Evolutionary conservation across 2,797 vertebrate genomes (phyloP), one percentile per base, ranked within the genome.

Genomic region (Rhyacichthys aspro): DNA sequence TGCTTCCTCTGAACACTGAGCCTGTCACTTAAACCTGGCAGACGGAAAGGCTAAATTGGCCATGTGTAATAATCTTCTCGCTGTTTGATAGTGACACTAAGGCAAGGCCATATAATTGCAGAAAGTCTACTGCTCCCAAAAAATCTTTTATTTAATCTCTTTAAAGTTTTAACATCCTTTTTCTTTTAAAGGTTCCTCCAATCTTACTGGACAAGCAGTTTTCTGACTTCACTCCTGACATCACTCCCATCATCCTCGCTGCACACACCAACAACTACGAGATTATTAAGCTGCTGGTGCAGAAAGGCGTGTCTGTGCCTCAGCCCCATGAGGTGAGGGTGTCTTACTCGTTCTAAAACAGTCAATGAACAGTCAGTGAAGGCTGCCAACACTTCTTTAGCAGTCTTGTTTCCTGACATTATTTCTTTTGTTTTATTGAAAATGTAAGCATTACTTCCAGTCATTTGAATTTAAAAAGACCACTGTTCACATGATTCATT

Each of bases 201-300:
- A 95, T 97, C 70, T 90, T 99, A 72, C 88, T 98, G 77, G 96
- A 99, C 89, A 98, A 97, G 78, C 96, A 98, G 86, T 99, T 98
- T 83, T 99, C 96, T 0, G 96, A 98, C 91, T 99, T 98, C 84
- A 99, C 96, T 0, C 98, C 97, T 0, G 97, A 99, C 87, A 97
- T 98, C 76, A 98, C 97, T 0, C 96, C 97, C 9, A 96, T 99
- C 84, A 98, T 99, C 79, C 90, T 98, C 65, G 97, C 96, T 36
- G 97, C 97, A 28, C 97, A 99, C 90, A 98, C 97, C 74, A 99
- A 99, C 90, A 98, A 97, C 86, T 99, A 98, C 0, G 96, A 98
- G 85, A 98, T 99, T 69, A 96, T 98, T 81, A 99, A 99, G 82
- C 95, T 98, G 9, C 90, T 99, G 64, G 97, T 99, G 56, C 97